phyloP scores from a whole-genome alignment of 2,888 invertebrate species.

The Cataglyphis albicans region DNA sequence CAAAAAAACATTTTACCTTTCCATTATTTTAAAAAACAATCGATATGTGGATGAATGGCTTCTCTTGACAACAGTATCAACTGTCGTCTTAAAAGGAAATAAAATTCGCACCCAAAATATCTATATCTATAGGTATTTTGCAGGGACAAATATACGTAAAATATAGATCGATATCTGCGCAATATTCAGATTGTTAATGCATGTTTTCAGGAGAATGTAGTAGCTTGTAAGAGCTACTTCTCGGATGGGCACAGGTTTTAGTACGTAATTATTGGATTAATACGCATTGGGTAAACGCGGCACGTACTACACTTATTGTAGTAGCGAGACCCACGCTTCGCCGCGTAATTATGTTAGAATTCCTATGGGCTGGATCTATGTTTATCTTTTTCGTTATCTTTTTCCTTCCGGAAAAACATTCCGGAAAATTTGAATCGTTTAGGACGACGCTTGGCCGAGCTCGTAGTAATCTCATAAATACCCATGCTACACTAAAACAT shows the following conservation, averaged over 20 bases:
- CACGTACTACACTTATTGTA: conserved; percentile 57
- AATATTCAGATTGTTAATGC: conserved; percentile 48
- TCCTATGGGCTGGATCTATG: conserved; percentile 56
- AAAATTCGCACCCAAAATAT: background rate
- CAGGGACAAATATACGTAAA: conserved; percentile 41
- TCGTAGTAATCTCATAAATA: conserved; percentile 64
- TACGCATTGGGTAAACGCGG: conserved; percentile 34
- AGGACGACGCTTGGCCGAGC: conserved; percentile 54
- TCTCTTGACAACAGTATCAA: background rate
- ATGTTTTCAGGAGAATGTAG: conserved; percentile 23
- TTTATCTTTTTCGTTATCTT: conserved; percentile 64
- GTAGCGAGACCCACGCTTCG: conserved; percentile 45
- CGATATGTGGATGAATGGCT: conserved; percentile 10
- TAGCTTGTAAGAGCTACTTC: conserved; percentile 43
- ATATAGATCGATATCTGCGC: conserved; percentile 28
- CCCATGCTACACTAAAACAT: conserved; percentile 48
- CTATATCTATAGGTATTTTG: background rate
- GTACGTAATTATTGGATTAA: conserved; percentile 54
- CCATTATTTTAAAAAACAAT: conserved; percentile 9
- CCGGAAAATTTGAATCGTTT: conserved; percentile 67
- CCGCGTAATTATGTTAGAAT: conserved; percentile 67
- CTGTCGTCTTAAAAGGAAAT: conserved; percentile 29
- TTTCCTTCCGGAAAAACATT: conserved; percentile 27
- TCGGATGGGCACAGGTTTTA: conserved; percentile 38
- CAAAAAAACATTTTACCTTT: conserved; percentile 4